Conservation (phyloP, 35 echinoderm and acorn worm species). For the Apostichopus japonicus region DNA sequence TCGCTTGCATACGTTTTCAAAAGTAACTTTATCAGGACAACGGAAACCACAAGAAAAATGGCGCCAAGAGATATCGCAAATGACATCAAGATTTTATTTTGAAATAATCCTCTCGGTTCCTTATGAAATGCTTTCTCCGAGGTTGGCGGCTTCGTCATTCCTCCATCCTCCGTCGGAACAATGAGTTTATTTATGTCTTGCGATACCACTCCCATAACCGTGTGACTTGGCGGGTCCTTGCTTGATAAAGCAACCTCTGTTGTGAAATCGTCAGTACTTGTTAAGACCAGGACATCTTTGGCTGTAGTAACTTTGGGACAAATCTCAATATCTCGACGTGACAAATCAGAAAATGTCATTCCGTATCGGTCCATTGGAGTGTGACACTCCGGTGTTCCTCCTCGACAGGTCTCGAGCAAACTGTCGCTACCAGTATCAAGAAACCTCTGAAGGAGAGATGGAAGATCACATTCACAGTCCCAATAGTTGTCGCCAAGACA, state of each 20-base stretch:
- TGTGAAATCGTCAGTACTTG: neutral
- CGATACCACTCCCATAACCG: too few species aligned
- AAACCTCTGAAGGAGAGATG: neutral
- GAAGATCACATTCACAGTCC: neutral
- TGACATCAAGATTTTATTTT: neutral
- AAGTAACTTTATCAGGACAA: neutral
- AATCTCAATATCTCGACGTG: neutral
- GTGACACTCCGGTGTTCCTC: slow-evolving; percentile 1
- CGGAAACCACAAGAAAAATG: neutral
- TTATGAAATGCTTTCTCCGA: neutral
- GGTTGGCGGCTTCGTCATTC: neutral
- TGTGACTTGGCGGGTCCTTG: neutral
- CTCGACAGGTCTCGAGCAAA: neutral
- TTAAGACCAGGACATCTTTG: too few species aligned
- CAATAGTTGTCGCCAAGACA: slow-evolving; percentile 34
- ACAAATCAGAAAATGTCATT: neutral
- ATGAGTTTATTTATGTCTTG: too few species aligned
- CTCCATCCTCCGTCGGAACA: neutral
- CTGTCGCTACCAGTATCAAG: neutral
- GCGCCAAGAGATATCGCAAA: neutral
- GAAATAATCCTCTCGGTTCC: neutral
- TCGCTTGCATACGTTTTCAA: neutral
- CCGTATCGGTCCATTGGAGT: neutral
- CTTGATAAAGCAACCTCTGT: neutral
- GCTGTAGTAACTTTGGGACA: neutral